Conservation (phyloP, 1,140 invertebrate genomes). For the Teleogryllus occipitalis region DNA sequence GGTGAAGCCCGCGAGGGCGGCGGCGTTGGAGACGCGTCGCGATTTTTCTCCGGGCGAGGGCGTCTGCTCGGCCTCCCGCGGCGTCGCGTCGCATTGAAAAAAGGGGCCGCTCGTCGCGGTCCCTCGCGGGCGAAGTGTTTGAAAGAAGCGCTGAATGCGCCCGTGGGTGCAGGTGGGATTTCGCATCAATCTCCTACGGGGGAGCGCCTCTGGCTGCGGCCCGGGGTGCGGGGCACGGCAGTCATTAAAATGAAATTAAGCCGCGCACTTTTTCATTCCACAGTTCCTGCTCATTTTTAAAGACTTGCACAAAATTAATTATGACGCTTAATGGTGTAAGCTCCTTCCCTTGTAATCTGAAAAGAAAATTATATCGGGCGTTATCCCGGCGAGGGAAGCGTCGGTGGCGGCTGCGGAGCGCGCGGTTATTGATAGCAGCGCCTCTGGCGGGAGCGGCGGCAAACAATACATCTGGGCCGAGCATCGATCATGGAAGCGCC, state of each 20-base stretch:
- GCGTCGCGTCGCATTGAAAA: too few species aligned
- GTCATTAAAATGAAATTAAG: slow-evolving; percentile 6
- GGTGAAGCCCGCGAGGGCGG: too few species aligned
- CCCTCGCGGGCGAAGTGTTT: not conserved
- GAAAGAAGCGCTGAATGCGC: not conserved
- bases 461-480: not conserved
- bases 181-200: slow-evolving; percentile 3
- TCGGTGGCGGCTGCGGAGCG: not conserved
- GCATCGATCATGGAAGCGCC: not conserved
- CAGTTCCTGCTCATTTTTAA: slow-evolving; percentile 4
- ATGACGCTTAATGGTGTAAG: not conserved
- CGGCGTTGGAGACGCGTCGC: too few species aligned
- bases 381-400: not conserved
- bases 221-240: not conserved
- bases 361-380: not conserved
- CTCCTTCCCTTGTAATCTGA: not conserved
- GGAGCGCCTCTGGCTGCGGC: not conserved
- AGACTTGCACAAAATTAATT: slow-evolving; percentile 5
- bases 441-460: not conserved
- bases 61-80: too few species aligned
- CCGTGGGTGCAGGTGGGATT: not conserved
- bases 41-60: too few species aligned
- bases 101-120: too few species aligned
- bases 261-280: not conserved
- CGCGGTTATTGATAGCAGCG: not conserved